phyloP scores from a whole-genome alignment of 2,888 invertebrate genomes.

The Sisyra terminalis region DNA sequence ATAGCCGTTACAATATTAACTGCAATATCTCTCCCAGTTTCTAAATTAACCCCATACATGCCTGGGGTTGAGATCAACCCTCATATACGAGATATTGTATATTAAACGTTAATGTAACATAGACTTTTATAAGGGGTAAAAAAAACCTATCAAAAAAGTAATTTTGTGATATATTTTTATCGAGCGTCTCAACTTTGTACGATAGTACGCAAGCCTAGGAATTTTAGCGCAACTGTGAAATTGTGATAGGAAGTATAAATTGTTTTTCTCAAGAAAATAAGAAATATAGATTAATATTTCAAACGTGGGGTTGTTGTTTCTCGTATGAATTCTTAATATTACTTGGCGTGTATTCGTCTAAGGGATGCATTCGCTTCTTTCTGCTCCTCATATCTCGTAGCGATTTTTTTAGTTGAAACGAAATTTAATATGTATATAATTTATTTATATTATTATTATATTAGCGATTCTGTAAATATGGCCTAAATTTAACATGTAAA shows the following conservation, averaged over 20 bases:
- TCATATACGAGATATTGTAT: constrained; percentile 5
- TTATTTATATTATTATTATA: too few relatives aligned
- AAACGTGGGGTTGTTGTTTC: constrained; percentile 16
- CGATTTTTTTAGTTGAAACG: too few relatives aligned
- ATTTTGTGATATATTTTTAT: constrained; percentile 8
- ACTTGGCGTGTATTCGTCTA: background rate
- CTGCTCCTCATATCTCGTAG: too few relatives aligned
- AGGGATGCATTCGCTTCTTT: too few relatives aligned
- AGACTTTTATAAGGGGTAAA: constrained; percentile 6
- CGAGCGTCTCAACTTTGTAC: constrained; percentile 3
- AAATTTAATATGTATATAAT: too few relatives aligned
- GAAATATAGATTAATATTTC: constrained; percentile 31
- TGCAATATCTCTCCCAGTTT: constrained; percentile 4
- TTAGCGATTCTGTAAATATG: too few relatives aligned
- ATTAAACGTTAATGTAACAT: constrained; percentile 8
- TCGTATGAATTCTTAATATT: background rate
- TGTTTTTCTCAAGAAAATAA: constrained; percentile 23
- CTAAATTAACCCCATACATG: constrained; percentile 9
- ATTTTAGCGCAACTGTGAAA: constrained; percentile 1
- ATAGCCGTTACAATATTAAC: constrained; percentile 1
- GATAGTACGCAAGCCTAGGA: too few relatives aligned
- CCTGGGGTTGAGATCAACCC: constrained; percentile 2
- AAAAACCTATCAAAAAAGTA: constrained; percentile 10
- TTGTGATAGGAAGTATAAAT: constrained; percentile 16
- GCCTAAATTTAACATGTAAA: constrained; percentile 2